A percentile compares a stretch with the other conserved stretches of the same genome.
These are phyloP conservation scores for Fistularia commersonii DNA, from an alignment of 2,797 vertebrate species.

Conservation along the genomic window DNA sequence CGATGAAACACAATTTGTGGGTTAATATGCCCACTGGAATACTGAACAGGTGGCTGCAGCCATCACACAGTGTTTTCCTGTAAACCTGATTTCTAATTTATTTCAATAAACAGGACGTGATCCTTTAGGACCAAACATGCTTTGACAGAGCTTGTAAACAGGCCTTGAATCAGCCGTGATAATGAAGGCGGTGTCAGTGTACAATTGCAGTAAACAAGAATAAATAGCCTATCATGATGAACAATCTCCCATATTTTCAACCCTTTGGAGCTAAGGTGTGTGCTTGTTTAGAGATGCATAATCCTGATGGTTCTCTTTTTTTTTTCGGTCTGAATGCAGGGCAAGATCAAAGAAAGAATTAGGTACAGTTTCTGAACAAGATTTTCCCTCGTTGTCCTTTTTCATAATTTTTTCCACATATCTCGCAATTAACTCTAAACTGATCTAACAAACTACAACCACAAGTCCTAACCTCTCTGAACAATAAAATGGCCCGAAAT, in stretches of 20 bases:
- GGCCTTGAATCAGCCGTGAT: conserved; percentile 43
- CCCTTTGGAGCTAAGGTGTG: neutral
- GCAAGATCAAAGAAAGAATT: conserved; percentile 34
- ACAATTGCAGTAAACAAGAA: conserved; percentile 19
- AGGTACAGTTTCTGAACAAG: conserved; percentile 35
- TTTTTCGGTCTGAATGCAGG: conserved; percentile 23
- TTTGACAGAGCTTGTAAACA: conserved; percentile 54
- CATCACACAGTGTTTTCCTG: conserved; percentile 14
- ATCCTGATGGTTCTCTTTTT: conserved; percentile 10
- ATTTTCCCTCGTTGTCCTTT: conserved; percentile 26
- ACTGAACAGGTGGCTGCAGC: neutral
- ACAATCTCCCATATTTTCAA: conserved; percentile 34
- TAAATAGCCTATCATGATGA: conserved; percentile 27
- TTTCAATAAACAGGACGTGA: conserved; percentile 36
- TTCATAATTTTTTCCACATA: neutral
- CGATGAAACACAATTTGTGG: too few relatives aligned
- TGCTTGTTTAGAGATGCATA: conserved; percentile 8
- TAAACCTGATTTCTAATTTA: conserved; percentile 30
- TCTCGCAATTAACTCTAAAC: too few relatives aligned
- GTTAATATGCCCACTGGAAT: too few relatives aligned
- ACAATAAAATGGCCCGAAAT: too few relatives aligned
- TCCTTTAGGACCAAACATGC: conserved; percentile 17
- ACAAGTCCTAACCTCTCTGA: too few relatives aligned
- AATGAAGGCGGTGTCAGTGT: conserved; percentile 44
- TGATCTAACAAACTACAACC: too few relatives aligned